Base-by-base conservation (phyloP, 2,797 vertebrate species). In the Micropoecilia bifurca region DNA sequence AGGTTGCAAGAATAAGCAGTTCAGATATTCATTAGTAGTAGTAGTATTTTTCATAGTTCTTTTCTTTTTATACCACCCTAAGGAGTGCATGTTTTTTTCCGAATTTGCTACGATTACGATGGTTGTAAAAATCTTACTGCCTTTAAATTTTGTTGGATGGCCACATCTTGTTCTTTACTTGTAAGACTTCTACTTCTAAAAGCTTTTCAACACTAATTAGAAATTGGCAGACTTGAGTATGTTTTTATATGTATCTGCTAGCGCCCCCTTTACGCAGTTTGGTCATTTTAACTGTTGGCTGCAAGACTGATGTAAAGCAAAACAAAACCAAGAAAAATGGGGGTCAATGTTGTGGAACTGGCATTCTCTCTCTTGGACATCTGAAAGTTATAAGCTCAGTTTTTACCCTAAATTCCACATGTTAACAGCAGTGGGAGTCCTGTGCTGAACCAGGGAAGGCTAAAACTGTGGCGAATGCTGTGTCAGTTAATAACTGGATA, bases 401-500 rank as follows among this genome's bases (percentile, higher is more conserved):
- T 90, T 88, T 90, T 87, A 82, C 85, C 89, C 81, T 73, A 83
- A 81, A 83, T 88, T 80, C 83, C 87, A 83, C 86, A 88, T 84
- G 85, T 84, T 92, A 90, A 90, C 88, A 89, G 92, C 91, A 85
- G 80, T 77, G 77, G 81, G 79, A 13, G 71, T 78, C 71, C 76
- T 83, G 81, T 89, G 87, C 89, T 89, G 89, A 61, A 82, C 75
- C 48, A 78, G 76, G 80, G 84, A 88, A 86, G 75, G 75, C 82
- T 74, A 36, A 78, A 82, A 74, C 80, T 71, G 82, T 30, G 30
- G 78, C 79, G 86, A 50, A 86, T 81, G 81, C 88, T 88, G 90
- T n/a, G 82, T 90, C 84, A 57, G 88, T 91, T 93, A 90, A 87
- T 90, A 90, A 88, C 81, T 84, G 82, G 75, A 91, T 92, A 92